phyloP scores from a whole-genome alignment of 2,797 vertebrate genomes.

The Geotrypetes seraphini region DNA sequence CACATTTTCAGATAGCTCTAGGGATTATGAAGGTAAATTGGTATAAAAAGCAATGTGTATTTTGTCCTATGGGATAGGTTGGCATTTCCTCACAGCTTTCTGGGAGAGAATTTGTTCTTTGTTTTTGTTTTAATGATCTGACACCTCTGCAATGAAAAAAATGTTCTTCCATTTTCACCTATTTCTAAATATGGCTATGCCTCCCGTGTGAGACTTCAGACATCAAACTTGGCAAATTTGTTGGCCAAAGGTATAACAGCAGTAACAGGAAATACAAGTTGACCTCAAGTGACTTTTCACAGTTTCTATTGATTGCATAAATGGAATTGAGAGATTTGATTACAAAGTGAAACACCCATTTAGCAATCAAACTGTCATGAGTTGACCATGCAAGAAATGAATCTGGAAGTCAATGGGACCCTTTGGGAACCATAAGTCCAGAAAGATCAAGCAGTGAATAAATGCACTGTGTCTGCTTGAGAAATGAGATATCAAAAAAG shows the following conservation, averaged over 20 bases:
- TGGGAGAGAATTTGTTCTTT: neutral
- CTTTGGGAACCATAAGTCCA: neutral
- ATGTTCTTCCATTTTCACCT: neutral
- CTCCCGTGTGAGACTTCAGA: neutral
- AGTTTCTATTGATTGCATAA: conserved; percentile 9
- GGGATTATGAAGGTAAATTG: neutral
- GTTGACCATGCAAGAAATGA: neutral
- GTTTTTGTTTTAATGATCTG: neutral
- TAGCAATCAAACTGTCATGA: conserved; percentile 6
- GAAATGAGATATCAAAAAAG: neutral
- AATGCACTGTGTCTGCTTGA: neutral
- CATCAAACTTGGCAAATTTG: neutral
- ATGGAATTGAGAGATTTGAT: conserved; percentile 5
- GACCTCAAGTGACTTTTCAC: neutral
- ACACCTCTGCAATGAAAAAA: fast-evolving
- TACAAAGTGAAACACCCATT: conserved; percentile 14
- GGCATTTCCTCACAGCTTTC: neutral
- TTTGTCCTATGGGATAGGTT: neutral
- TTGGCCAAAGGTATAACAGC: neutral
- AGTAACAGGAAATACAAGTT: conserved; percentile 1
- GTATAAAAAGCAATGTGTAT: neutral
- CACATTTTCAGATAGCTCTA: neutral
- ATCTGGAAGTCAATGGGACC: neutral
- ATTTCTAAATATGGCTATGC: neutral
- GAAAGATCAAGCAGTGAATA: conserved; percentile 2